Conservation (phyloP, 2,797 vertebrate species). For the Schizopygopsis pylzovi region DNA sequence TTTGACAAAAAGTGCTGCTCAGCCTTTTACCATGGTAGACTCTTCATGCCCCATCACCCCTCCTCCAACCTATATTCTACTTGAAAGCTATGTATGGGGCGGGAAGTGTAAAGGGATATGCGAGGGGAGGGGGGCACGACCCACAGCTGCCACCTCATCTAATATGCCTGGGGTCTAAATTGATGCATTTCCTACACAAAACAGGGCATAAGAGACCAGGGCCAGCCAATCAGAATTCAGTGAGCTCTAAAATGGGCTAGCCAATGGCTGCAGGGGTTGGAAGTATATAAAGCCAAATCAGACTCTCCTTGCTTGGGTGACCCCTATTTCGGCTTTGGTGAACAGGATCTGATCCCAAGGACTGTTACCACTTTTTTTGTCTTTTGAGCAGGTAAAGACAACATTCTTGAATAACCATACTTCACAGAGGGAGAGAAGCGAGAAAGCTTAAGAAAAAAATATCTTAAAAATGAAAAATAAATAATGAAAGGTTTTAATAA, state of each 20-base stretch:
- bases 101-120: constrained; percentile 56
- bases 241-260: constrained; percentile 72
- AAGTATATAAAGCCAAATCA: constrained; percentile 77
- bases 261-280: constrained; percentile 70
- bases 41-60: constrained; percentile 25
- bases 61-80: constrained; percentile 42
- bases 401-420: constrained; percentile 6
- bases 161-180: constrained; percentile 74
- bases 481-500: not conserved
- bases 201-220: constrained; percentile 65
- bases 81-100: constrained; percentile 74
- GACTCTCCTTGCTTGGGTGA: constrained; percentile 75
- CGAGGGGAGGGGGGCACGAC: constrained; percentile 47
- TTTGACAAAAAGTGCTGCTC: constrained; percentile 68
- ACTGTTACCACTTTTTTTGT: constrained; percentile 81
- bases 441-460: not conserved
- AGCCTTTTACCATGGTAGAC: constrained; percentile 68
- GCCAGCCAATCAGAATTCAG: constrained; percentile 74
- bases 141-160: constrained; percentile 71
- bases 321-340: constrained; percentile 83
- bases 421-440: not conserved
- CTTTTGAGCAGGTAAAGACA: constrained; percentile 80
- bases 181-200: constrained; percentile 73
- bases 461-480: not conserved
- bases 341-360: constrained; percentile 85